Evolutionary conservation across 2,888 invertebrate genomes (phyloP).

Genomic region (Zygaena filipendulae): DNA sequence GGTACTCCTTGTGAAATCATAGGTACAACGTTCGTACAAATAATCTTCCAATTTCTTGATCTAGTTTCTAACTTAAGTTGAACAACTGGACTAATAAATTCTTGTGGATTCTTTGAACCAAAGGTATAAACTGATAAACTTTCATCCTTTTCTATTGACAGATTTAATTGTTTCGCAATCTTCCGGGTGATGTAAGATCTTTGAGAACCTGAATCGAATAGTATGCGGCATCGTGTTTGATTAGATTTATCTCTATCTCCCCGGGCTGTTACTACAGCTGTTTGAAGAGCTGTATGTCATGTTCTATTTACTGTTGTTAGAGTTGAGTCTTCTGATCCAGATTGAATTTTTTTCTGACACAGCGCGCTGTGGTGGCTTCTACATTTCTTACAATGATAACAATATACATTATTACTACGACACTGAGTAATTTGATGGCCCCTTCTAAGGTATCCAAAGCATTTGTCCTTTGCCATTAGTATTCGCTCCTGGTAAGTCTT

Average conservation of each 20-base stretch:
- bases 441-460: conserved; percentile 4
- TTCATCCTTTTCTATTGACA: not conserved
- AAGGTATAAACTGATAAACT: conserved; percentile 5
- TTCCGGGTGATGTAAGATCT: conserved; percentile 3
- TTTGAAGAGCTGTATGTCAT: conserved; percentile 5
- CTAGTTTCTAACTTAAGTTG: not conserved
- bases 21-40: conserved; percentile 1
- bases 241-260: not conserved
- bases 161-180: conserved; percentile 1
- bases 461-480: conserved; percentile 3
- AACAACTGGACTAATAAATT: conserved; percentile 2
- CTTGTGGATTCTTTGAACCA: conserved; percentile 2
- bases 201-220: conserved; percentile 9
- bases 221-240: conserved; percentile 2
- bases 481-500: conserved; percentile 5
- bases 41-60: not conserved
- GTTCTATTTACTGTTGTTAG: not conserved
- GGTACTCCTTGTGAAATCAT: not conserved
- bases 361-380: conserved; percentile 5
- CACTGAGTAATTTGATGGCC: conserved; percentile 4
- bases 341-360: conserved; percentile 1
- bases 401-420: conserved; percentile 4
- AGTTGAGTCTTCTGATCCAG: no score
- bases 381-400: conserved; percentile 6
- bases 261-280: not conserved